Evolutionary conservation across 1,140 invertebrate species (phyloP), one percentile per base, ranked within the genome.

Genomic region (Drosophila pectinifera): DNA sequence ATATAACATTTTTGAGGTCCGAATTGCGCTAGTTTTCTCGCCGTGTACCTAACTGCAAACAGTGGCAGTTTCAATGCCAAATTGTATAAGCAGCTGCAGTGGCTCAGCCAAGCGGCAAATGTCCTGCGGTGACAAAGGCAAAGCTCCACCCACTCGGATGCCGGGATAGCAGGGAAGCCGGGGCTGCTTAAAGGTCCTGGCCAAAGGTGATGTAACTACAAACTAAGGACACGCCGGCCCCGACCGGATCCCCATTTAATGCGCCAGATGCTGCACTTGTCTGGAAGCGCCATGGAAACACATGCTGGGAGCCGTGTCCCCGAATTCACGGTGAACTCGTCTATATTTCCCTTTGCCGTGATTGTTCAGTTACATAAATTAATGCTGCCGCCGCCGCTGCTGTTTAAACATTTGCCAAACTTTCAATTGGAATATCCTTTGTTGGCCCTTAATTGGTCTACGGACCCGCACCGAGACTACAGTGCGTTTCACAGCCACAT

Each of bases 61-160:
- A 65, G 62, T 61, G 39, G 54, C 73, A 49, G 34, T 62, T 69
- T 77, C 75, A 84, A 84, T 84, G 80, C 72, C 80, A 73, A 76
- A 64, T 83, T 83, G 70, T 83, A 67, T 83, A 83, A 78, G 80
- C 76, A 62, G 75, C 55, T 68, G 55, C 61, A 43, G 72, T 63
- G 70, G 72, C 53, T 36, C 70, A 75, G 72, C 65, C 80, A 76
- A 67, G 75, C 65, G 74, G 80, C 57, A 84, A 84, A 79, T 84
- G 72, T 84, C 76, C 80, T 80, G 72, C 65, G 76, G 80, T 68
- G 73, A 59, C 38, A 57, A 48, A 67, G 49, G 58, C 45, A 59
- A 73, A 51, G 64, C 28, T 49, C 69, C 41, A 46, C 39, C 24
- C 24, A 28, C 22, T 16, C 22, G 18, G 11, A 42, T 18, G 6